phyloP scores from a whole-genome alignment of 2,797 vertebrate genomes.

The Protosalanx chinensis region DNA sequence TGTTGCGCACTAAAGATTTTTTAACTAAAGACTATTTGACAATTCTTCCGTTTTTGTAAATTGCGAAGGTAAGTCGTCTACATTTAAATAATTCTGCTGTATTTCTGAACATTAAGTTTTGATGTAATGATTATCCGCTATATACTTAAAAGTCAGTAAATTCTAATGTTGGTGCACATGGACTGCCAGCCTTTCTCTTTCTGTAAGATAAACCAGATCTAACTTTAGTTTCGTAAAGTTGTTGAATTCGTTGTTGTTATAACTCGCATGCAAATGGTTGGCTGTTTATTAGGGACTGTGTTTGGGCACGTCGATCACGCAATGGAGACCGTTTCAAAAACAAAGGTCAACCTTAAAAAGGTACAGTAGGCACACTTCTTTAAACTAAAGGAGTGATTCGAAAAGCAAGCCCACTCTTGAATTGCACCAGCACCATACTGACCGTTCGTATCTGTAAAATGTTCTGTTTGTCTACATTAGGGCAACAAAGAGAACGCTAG shows the following conservation, averaged over 20 bases:
- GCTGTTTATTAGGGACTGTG: slow-evolving; percentile 13
- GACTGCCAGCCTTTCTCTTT: too few species aligned
- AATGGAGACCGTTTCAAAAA: slow-evolving; percentile 54
- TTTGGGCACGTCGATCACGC: slow-evolving; percentile 15
- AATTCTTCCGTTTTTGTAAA: neutral
- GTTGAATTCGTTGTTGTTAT: neutral
- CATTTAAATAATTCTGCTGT: too few species aligned
- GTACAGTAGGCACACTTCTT: slow-evolving; percentile 26
- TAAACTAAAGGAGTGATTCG: slow-evolving; percentile 7
- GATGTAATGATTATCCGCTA: too few species aligned
- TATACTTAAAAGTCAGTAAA: too few species aligned
- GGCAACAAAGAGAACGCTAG: slow-evolving; percentile 76
- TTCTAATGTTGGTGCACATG: too few species aligned
- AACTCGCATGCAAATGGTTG: neutral
- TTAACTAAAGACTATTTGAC: neutral
- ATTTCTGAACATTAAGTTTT: too few species aligned
- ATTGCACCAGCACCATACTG: too few species aligned
- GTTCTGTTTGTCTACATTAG: slow-evolving; percentile 41
- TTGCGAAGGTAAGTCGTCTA: too few species aligned
- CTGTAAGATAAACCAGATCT: too few species aligned
- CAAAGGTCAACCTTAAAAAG: slow-evolving; percentile 38
- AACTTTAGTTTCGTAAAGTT: neutral
- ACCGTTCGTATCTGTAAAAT: neutral
- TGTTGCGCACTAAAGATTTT: neutral
- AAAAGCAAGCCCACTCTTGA: neutral